Conservation (phyloP, 2,888 invertebrate species). For the Uloborus plumipes region DNA sequence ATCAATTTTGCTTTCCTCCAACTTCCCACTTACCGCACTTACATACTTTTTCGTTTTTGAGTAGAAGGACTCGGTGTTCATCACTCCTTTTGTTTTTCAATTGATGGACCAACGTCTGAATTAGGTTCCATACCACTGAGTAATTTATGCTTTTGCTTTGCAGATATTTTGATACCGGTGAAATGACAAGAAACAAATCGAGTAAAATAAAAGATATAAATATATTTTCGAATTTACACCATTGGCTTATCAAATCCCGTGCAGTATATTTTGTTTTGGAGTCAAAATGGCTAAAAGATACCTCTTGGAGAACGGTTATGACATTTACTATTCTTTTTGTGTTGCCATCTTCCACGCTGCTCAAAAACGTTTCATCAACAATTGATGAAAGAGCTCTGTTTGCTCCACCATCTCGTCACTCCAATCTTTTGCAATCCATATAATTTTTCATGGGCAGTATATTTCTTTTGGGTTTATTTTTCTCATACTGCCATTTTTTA, state of each 20-base stretch:
- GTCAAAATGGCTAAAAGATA: not conserved
- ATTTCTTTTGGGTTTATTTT: not conserved
- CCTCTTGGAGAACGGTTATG: not conserved
- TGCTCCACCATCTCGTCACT: slow-evolving; percentile 7
- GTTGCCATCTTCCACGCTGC: not conserved
- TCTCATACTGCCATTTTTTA: not conserved
- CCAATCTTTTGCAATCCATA: slow-evolving; percentile 10
- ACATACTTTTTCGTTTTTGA: slow-evolving; percentile 4
- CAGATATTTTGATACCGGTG: slow-evolving; percentile 8
- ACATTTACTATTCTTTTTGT: not conserved
- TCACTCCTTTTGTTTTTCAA: slow-evolving; percentile 6
- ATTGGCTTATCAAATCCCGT: not conserved
- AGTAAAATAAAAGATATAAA: slow-evolving; percentile 7
- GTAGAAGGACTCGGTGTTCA: slow-evolving; percentile 1
- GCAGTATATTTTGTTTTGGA: not conserved
- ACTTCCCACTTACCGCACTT: not conserved
- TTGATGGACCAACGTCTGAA: slow-evolving; percentile 1
- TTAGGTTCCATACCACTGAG: not conserved
- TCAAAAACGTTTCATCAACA: slow-evolving; percentile 1
- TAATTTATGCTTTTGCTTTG: slow-evolving; percentile 8
- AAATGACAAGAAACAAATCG: not conserved
- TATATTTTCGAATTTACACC: slow-evolving; percentile 2
- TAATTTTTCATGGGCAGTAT: slow-evolving; percentile 4
- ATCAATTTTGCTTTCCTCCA: slow-evolving; percentile 6
- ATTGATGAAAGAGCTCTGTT: slow-evolving; percentile 12